Conservation (phyloP, 2,888 invertebrate genomes). For the Mantis religiosa region DNA sequence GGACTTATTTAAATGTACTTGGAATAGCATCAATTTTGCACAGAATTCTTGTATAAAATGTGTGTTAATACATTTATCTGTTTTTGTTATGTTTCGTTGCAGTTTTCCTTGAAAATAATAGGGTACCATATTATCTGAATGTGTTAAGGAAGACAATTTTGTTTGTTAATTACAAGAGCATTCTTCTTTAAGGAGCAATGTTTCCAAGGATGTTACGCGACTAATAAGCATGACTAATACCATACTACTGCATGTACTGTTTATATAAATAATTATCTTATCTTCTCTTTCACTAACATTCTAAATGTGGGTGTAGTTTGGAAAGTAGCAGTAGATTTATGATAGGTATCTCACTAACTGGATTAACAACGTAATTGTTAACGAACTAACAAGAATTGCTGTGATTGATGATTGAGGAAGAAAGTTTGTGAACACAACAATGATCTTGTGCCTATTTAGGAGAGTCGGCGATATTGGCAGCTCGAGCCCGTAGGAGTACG, state of each 20-base stretch:
- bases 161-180: too few relatives aligned
- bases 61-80: too few relatives aligned
- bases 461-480: background rate
- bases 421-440: background rate
- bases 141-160: too few relatives aligned
- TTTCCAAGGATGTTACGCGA: background rate
- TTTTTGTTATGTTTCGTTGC: too few relatives aligned
- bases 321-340: background rate
- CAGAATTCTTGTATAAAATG: too few relatives aligned
- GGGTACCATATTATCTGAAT: too few relatives aligned
- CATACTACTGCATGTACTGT: background rate
- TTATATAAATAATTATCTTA: background rate
- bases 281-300: background rate
- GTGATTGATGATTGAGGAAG: background rate
- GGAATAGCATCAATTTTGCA: too few relatives aligned
- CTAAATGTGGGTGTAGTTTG: background rate
- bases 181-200: too few relatives aligned
- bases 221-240: background rate
- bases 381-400: background rate
- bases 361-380: background rate
- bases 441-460: background rate
- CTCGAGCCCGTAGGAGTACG: conserved; percentile 22
- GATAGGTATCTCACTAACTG: too few relatives aligned
- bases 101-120: too few relatives aligned
- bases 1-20: too few relatives aligned